phyloP scores from a whole-genome alignment of 2,888 invertebrate species.

The Philhelius pedissequus region DNA sequence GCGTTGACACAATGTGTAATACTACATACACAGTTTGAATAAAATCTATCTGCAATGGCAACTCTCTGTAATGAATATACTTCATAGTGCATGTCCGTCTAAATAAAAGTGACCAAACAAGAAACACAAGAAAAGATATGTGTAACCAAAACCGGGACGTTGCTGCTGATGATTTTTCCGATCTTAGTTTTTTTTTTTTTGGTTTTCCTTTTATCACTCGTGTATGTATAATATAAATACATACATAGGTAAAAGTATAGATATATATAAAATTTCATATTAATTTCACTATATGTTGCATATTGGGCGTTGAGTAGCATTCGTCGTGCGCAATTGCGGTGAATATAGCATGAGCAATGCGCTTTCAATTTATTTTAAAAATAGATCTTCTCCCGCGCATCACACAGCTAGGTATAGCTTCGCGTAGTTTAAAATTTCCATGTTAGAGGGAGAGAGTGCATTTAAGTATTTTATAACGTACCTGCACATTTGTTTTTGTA shows the following conservation, averaged over 20 bases:
- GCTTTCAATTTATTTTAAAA: constrained; percentile 47
- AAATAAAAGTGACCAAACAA: constrained; percentile 39
- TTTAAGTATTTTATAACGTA: background rate
- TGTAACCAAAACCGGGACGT: constrained; percentile 53
- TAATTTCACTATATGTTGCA: constrained; percentile 33
- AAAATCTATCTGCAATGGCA: too few relatives aligned
- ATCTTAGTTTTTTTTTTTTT: constrained; percentile 3
- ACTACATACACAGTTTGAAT: too few relatives aligned
- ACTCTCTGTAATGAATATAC: background rate
- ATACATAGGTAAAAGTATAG: too few relatives aligned
- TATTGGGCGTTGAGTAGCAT: constrained; percentile 28
- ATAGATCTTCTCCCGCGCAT: constrained; percentile 54
- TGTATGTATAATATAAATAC: background rate
- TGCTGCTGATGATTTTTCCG: constrained; percentile 12
- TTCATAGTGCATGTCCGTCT: background rate
- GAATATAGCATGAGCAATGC: constrained; percentile 19
- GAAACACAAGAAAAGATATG: constrained; percentile 29
- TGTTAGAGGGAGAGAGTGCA: background rate
- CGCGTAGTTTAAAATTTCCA: constrained; percentile 38
- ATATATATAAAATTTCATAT: constrained; percentile 29
- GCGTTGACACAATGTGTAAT: too few relatives aligned
- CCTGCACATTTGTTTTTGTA: background rate
- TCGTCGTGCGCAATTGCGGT: constrained; percentile 45
- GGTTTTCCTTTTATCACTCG: background rate
- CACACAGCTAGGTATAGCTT: background rate